Evolutionary conservation across 2,888 invertebrate genomes (phyloP), one percentile per base, ranked within the genome.

Genomic region (Drosophila tripunctata): DNA sequence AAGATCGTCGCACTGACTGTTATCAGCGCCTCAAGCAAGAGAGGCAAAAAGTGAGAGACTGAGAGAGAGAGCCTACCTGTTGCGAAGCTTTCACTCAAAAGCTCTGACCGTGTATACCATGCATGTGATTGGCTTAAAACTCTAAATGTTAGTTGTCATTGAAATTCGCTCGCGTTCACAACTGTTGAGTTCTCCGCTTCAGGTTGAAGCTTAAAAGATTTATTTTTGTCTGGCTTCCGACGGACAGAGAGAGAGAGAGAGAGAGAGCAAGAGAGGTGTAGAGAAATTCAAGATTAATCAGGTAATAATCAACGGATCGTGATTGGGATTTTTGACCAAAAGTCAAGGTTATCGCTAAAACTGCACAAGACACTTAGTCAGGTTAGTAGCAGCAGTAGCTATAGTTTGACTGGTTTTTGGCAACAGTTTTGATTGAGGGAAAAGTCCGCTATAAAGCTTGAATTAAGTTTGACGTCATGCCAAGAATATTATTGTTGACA

Each of bases 341-440:
- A 61, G 63, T 73, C 75, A 75, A 75, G 75, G 75, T 69, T 73
- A 73, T 65, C 62, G 8, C 12, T 17, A 41, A n/a, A 55, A 44
- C 35, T 44, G 24, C 45, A 36, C 24, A 36, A 27, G 52, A 35
- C 58, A 14, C 12, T 36, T 15, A 43, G 41, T 2, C 47, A 72
- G 77, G 73, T 72, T 45, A 24, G 48, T 61, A n/a, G n/a, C 40
- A 17, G n/a, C 21, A 33, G 14, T 55, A 19, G 24, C 24, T 33
- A 15, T 1, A 45, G 8, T 8, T 12, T n/a, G 5, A 21, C n/a
- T 10, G 3, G 22, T 8, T 17, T 45, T 43, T 22, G 44, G 33
- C 24, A 24, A 57, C 10, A 33, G 4, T 33, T 45, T 19, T 15
- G 12, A 27, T 33, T 51, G 7, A 6, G 45, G 55, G 57, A 58